Evolutionary conservation across 2,888 invertebrate genomes (phyloP), one percentile per base, ranked within the genome.

Genomic region (Mystacides longicornis): DNA sequence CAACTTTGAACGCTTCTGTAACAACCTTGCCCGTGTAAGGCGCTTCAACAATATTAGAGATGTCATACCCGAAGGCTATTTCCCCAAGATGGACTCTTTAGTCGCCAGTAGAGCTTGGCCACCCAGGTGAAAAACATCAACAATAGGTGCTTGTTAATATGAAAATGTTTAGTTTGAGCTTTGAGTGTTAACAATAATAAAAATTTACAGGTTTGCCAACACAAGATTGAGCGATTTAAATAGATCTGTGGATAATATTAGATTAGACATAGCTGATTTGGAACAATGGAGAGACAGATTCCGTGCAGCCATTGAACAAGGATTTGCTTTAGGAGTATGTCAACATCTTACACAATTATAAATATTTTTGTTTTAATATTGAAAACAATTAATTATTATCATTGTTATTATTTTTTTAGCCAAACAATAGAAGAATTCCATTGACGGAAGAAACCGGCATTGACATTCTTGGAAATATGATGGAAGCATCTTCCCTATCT

Each of bases 61-160:
- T 2, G 83, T 87, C 14, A 86, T 92, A 62, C 68, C 70, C 0
- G 89, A 91, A 68, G 91, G 83, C 0, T 92, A 92, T 70, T 92
- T 90, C 75, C 87, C 90, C 3, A 92, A 91, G 71, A 73, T 92
- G 67, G 87, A 90, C 71, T 87, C 87, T 1, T 73, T 85, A 62
- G 85, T 89, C 3, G 81, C 89, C 21, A 86, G 86, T 64, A 75
- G 88, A 1, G 75, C 84, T 2, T 90, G 87, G 86, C 87, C 90
- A 0, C 81, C 87, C 0, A 79, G 89, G 75, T 75, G 57, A 52
- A 19, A 20, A 27, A 14, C 23, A 33, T n/a, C 27, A 7, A n/a
- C n/a, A n/a, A n/a, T n/a, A n/a, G n/a, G n/a, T n/a, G n/a, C n/a
- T n/a, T n/a, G n/a, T n/a, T n/a, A n/a, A n/a, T n/a, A n/a, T n/a